Evolutionary conservation across 1,140 invertebrate genomes (phyloP), one percentile per base, ranked within the genome.

Genomic region (Euwallacea fornicatus): DNA sequence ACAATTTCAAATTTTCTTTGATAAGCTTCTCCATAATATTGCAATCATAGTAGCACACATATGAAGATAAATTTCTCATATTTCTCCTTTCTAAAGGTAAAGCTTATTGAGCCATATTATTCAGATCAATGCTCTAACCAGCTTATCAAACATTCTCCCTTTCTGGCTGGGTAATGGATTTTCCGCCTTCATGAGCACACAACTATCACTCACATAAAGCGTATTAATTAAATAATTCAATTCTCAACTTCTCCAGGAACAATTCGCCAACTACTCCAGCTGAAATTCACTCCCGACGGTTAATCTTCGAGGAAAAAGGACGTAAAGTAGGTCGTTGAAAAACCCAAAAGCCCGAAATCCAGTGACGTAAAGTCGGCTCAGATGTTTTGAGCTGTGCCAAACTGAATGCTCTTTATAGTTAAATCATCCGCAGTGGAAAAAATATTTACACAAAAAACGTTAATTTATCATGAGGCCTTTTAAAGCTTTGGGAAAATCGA

Each of bases 391-490:
- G 21, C 21, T 33, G 21, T 33, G 21, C 21, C 21, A 33, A 33
- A 33, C 21, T 33, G 21, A 33, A 33, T 33, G 21, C 21, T 33
- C 21, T 33, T 33, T 33, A 33, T 33, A 6, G 56, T 59, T 33
- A 42, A 59, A 33, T 41, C 15, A 41, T n/a, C 41, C 16, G 8
- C 8, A 33, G n/a, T 15, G 42, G 42, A 63, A 47, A 63, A 47
- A 63, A 46, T 46, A 47, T 44, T 63, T 46, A 63, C 44, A 63
- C 42, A 63, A 63, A 63, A 63, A 63, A 47, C 10, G 47, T 46
- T 63, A 63, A 63, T 63, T 63, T 63, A 63, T 63, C 61, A 63
- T 33, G n/a, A 47, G 61, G 11, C 43, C 61, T 63, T 63, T 63
- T 63, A 13, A 44, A 63, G 42, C 21, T 15, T 33, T 2, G 6